Evolutionary conservation across 1,140 invertebrate genomes (phyloP), one percentile per base, ranked within the genome.

Genomic region (Ips nitidus): DNA sequence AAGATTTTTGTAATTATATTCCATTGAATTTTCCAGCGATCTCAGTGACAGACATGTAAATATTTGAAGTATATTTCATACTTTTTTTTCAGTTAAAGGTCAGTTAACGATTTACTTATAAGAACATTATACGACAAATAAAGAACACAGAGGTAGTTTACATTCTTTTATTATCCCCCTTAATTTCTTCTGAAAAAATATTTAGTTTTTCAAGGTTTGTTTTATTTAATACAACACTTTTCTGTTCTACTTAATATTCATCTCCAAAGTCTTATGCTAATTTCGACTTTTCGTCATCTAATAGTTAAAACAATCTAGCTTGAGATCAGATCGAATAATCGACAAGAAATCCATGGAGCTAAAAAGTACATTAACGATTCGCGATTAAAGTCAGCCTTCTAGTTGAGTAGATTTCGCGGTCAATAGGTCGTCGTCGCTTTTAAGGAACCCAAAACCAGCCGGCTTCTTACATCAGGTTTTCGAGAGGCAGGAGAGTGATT

Each of bases 21-120:
- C 73, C 75, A 75, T 74, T 75, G 68, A 71, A 70, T 77, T 76
- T 77, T 77, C 75, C 75, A 77, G 74, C 71, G 76, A 77, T 77
- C 76, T 77, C 76, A 77, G 62, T 73, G 70, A 70, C 60, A 74
- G 73, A 74, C 71, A 75, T 76, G 75, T 77, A 77, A 72, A 77
- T 77, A 77, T 69, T 71, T 47, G 70, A 71, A 69, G 61, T 63
- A 59, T 65, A 70, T 72, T 70, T 53, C 56, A 70, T 63, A 57
- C 64, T 73, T 75, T 74, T 60, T 65, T 75, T 77, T 75, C 70
- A 71, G 69, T 69, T 75, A 73, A 77, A 75, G 75, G 77, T 77
- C 75, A 77, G 75, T 77, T 68, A 22, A 59, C 47, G 42, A 50
- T 60, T 68, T 68, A 60, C 57, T 52, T 68, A 58, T 68, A 68